Base-by-base conservation (phyloP, 2,113 vertebrate species). In the Coptodon bakossiorum region DNA sequence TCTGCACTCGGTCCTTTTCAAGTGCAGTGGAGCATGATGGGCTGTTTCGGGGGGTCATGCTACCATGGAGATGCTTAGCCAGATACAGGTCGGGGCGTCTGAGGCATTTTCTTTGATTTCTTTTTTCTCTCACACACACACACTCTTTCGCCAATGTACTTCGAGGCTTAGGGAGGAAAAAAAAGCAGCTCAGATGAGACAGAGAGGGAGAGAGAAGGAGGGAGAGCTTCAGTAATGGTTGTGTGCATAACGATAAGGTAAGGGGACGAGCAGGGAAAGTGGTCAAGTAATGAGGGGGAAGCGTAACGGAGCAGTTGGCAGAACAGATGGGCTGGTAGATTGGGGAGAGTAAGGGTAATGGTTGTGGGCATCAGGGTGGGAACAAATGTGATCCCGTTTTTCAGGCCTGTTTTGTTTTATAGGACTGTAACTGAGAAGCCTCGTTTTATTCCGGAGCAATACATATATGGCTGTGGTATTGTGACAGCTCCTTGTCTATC, bases 11-110 rank as follows among this genome's bases (percentile, higher is more conserved):
- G 79, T 80, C 66, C 95, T 93, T 95, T 96, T 95, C 80, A 92
- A 88, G 93, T 94, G 93, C 95, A 93, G 31, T 85, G 88, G 85
- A 94, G 95, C 95, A 90, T 94, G 94, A 91, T 89, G 88, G 82
- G 52, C 86, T 88, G 83, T 92, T 96, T 95, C 88, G 84, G 84
- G 86, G 91, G 94, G 88, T 94, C 91, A 85, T 81, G 95, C 94
- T 94, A 76, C 95, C 93, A 95, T 95, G 95, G 95, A 66, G 93
- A 95, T 93, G 91, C 93, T 86, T 88, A 81, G 89, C 78, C 88
- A 78, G 95, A 96, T 94, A 93, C 93, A 95, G 90, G 68, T 93
- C 90, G 88, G 89, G 80, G 81, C 82, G 79, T 92, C 87, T 86
- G 85, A 94, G 93, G 92, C 80, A 45, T 91, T 92, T 94, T 88